phyloP scores from a whole-genome alignment of 2,888 invertebrate species.

The Conus canariensis region DNA sequence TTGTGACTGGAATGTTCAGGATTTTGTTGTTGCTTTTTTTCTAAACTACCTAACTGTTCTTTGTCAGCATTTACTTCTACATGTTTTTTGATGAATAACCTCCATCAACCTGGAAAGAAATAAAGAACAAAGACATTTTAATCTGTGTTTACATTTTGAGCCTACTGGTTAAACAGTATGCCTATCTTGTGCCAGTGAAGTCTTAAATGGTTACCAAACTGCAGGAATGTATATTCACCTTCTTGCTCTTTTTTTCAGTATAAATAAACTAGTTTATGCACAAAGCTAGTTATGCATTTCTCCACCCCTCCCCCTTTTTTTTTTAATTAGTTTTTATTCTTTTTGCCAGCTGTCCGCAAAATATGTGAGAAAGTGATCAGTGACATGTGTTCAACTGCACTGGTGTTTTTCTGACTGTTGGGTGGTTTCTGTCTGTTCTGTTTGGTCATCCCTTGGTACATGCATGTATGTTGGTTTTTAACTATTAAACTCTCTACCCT shows the following conservation, averaged over 20 bases:
- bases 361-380: neutral
- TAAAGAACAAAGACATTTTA: neutral
- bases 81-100: too few species aligned
- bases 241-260: neutral
- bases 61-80: neutral
- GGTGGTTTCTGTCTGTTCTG: neutral
- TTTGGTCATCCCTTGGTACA: conserved; percentile 8
- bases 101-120: neutral
- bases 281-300: conserved; percentile 8
- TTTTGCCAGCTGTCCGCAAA: neutral
- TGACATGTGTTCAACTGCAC: conserved; percentile 32
- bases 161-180: too few species aligned
- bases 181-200: too few species aligned
- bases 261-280: neutral
- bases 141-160: too few species aligned
- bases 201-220: too few species aligned
- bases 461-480: neutral
- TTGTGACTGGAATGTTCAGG: neutral
- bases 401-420: neutral
- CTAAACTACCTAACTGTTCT: neutral
- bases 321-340: neutral
- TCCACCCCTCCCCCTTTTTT: neutral
- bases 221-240: neutral
- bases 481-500: neutral
- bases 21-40: neutral